Base-by-base conservation (phyloP, 2,888 invertebrate genomes). In the Ceriagrion tenellum region DNA sequence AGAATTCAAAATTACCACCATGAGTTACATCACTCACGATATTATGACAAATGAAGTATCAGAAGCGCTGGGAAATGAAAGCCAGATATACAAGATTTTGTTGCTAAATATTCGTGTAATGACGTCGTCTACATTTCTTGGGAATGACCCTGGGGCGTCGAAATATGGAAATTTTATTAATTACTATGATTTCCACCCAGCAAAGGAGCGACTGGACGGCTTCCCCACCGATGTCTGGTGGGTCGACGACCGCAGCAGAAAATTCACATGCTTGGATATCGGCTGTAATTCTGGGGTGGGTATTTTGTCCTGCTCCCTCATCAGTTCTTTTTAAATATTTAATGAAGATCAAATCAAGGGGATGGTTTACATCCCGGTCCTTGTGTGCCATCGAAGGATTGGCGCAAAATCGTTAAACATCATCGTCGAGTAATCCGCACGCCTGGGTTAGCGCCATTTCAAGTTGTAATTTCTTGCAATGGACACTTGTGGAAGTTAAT, bases 111-210 rank as follows among this genome's bases (percentile, higher is more conserved):
- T 35, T 81, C 35, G 13, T 16, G n/a, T n/a, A 26, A 93, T 93
- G 93, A 13, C 93, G 6, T 26, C 69, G n/a, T 16, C 55, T 20
- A 55, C 30, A 26, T 95, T 47, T 20, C 26, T 90, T n/a, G 97
- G 97, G 30, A 97, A 97, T 95, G 98, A 98, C 97, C 98, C 99
- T 30, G 99, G 99, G 47, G 98, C 98, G 69, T 98, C 98, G 0
- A 97, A 98, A 96, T 98, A 97, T 97, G 99, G 99, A 95, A 99
- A 99, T 97, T 99, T 99, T 96, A 98, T 98, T 95, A 99, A 99
- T 97, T 99, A 99, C 96, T 99, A 99, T 96, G 97, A 98, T 96
- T 99, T 99, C 96, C 98, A 99, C 97, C 97, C 98, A 95, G 97
- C 98, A 55, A 97, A 97, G 95, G 98, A 98, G 96, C 97, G 99